phyloP scores from a whole-genome alignment of 2,797 vertebrate species.

The Malurus leucopterus region DNA sequence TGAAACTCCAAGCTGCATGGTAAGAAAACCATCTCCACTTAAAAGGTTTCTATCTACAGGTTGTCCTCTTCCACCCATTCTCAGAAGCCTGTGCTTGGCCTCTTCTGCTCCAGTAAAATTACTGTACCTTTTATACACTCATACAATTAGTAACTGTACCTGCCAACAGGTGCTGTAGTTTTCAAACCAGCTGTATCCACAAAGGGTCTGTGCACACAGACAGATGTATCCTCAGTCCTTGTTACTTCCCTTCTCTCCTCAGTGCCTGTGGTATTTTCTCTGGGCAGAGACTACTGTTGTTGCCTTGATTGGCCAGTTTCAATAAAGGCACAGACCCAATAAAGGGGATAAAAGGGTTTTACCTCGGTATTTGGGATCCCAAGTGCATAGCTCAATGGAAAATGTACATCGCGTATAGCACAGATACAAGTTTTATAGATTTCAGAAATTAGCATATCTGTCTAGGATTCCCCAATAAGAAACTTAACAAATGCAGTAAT shows the following conservation, averaged over 20 bases:
- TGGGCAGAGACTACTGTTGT: neutral
- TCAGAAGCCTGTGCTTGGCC: neutral
- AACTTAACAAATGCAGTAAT: too few species aligned
- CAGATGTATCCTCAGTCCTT: rapidly evolving
- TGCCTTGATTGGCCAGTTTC: too few species aligned
- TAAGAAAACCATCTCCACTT: neutral
- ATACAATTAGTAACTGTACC: neutral
- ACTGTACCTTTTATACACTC: neutral
- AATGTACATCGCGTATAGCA: too few species aligned
- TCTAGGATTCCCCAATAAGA: too few species aligned
- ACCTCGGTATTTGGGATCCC: too few species aligned
- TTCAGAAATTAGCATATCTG: too few species aligned
- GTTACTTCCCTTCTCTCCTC: neutral
- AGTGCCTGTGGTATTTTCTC: neutral
- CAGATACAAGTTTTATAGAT: too few species aligned
- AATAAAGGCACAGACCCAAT: too few species aligned
- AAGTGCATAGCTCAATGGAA: too few species aligned
- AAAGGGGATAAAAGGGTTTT: too few species aligned
- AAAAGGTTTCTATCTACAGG: neutral
- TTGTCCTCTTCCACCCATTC: neutral
- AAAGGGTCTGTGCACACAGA: neutral
- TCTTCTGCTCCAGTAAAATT: neutral
- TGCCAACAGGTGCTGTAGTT: neutral
- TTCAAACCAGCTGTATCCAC: neutral
- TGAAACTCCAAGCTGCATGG: neutral